phyloP scores from a whole-genome alignment of 2,113 vertebrate species.

The Tenebrosternarchus preto region DNA sequence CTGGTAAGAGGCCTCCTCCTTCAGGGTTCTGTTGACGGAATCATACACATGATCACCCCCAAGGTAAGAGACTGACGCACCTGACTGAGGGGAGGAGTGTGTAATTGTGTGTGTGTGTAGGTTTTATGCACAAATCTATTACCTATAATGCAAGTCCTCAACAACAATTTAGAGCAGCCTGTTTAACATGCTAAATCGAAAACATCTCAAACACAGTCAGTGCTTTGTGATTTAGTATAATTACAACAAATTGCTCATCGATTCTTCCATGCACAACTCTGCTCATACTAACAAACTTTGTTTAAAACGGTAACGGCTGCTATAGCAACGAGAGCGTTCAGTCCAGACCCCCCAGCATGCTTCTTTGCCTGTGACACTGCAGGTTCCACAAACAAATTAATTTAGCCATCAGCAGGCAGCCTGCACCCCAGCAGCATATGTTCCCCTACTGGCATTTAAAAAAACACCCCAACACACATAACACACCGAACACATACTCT shows the following conservation, averaged over 20 bases:
- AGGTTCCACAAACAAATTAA: conserved; percentile 31
- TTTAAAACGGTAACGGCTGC: conserved; percentile 32
- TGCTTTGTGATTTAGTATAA: not conserved
- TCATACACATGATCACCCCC: conserved; percentile 96
- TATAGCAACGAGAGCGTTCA: conserved; percentile 32
- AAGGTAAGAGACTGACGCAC: conserved; percentile 76
- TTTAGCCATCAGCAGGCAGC: conserved; percentile 1
- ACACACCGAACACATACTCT: not conserved
- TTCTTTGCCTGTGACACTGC: conserved; percentile 18
- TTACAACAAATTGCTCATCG: conserved; percentile 38
- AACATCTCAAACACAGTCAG: not conserved
- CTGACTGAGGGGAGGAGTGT: not conserved
- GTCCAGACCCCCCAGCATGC: conserved; percentile 25
- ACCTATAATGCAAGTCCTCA: not conserved
- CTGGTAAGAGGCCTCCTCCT: conserved; percentile 87
- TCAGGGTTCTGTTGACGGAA: conserved; percentile 90
- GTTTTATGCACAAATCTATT: not conserved
- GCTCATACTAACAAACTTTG: not conserved
- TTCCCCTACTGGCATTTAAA: conserved; percentile 11
- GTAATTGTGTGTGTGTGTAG: conserved; percentile 4
- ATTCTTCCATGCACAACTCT: conserved; percentile 37
- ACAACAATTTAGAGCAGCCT: conserved; percentile 23
- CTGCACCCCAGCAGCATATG: conserved; percentile 16
- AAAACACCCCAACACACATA: not conserved
- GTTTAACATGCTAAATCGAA: conserved; percentile 1